Evolutionary conservation across 2,888 invertebrate species (phyloP).

Genomic region (Netelia fuscicornis): DNA sequence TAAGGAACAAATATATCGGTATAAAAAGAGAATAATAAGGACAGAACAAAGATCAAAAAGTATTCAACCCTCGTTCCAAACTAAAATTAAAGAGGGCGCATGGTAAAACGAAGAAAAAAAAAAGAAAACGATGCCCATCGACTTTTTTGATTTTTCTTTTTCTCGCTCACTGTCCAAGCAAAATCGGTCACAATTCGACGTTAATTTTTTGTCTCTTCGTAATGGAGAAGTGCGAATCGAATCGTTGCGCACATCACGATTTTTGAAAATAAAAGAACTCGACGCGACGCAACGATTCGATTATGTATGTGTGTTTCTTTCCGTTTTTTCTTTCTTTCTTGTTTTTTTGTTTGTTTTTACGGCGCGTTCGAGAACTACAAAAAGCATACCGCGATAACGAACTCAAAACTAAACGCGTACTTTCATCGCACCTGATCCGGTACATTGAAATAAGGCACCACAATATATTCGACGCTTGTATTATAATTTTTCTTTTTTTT

Average conservation of each 20-base stretch:
- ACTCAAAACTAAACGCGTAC: slow-evolving; percentile 75
- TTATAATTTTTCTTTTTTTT: slow-evolving; percentile 47
- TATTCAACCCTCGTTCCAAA: background rate
- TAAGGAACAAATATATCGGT: background rate
- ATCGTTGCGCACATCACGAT: background rate
- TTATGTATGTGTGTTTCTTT: background rate
- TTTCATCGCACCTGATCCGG: slow-evolving; percentile 78
- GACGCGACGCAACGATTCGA: too few relatives aligned
- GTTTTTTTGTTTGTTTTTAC: slow-evolving; percentile 25
- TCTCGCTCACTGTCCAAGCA: slow-evolving; percentile 9
- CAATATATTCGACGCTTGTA: slow-evolving; percentile 75
- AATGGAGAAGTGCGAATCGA: background rate
- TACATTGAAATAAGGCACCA: slow-evolving; percentile 84
- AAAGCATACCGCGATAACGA: slow-evolving; percentile 69
- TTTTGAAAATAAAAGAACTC: too few relatives aligned
- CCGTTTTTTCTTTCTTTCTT: background rate
- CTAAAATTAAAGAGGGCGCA: slow-evolving; percentile 15
- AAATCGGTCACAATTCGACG: slow-evolving; percentile 35
- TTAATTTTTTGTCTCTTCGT: slow-evolving; percentile 15
- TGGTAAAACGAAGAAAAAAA: slow-evolving; percentile 7
- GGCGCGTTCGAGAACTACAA: slow-evolving; percentile 49
- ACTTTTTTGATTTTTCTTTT: slow-evolving; percentile 58
- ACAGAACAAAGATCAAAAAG: slow-evolving; percentile 8
- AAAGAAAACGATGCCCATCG: slow-evolving; percentile 16
- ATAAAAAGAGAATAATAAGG: background rate